A percentile compares a stretch with the other conserved stretches of the same genome.
Evolutionary conservation across 2,797 vertebrate species (phyloP).

Genomic region (Danio tinwini): DNA sequence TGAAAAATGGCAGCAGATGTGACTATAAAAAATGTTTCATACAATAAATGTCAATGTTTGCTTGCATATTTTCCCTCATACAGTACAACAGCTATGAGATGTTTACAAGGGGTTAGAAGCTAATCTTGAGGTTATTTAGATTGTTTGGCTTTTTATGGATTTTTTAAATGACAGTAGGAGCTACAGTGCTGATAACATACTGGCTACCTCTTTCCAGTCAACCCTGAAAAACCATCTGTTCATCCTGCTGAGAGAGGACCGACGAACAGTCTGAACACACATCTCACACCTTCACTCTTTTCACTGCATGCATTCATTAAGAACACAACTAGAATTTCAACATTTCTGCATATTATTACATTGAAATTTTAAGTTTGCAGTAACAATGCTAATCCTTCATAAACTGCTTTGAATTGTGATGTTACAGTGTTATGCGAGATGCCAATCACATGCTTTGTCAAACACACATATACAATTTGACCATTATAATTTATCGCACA

Average conservation of each 20-base stretch:
- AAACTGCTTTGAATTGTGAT: background rate
- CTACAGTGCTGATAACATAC: constrained; percentile 63
- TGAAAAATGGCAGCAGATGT: background rate
- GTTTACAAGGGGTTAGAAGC: background rate
- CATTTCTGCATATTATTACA: background rate
- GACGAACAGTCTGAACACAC: constrained; percentile 64
- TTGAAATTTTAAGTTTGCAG: background rate
- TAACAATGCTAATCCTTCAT: background rate
- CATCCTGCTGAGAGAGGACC: constrained; percentile 68
- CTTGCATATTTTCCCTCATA: background rate
- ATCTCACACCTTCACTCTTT: constrained; percentile 26
- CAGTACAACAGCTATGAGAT: background rate
- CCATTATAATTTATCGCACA: no score
- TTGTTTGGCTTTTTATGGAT: constrained; percentile 36
- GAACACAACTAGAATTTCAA: background rate
- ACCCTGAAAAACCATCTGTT: constrained; percentile 81
- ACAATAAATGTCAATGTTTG: background rate
- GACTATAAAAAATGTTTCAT: background rate
- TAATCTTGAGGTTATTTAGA: constrained; percentile 30
- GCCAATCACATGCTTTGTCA: no score
- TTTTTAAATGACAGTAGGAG: constrained; percentile 58
- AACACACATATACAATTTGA: no score
- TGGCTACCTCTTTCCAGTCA: constrained; percentile 74
- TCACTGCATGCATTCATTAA: background rate
- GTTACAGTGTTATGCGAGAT: no score